phyloP scores from a whole-genome alignment of 2,113 vertebrate species.

The Shinisaurus crocodilurus region DNA sequence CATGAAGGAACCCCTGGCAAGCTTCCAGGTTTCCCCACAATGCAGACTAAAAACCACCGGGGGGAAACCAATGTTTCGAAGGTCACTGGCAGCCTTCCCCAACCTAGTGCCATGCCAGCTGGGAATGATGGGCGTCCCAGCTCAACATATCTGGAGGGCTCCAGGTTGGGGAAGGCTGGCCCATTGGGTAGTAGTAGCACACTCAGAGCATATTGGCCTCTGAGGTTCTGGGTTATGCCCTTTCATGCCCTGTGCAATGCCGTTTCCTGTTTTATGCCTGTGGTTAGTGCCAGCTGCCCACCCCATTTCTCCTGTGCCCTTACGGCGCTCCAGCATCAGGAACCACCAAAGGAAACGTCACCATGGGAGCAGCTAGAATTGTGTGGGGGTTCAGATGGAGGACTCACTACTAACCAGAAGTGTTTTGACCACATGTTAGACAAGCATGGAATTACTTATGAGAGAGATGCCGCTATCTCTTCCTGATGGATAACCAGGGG shows the following conservation, averaged over 20 bases:
- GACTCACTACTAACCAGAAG: background rate
- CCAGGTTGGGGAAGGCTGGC: no score
- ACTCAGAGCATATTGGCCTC: background rate
- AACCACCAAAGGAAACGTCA: background rate
- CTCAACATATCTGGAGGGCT: no score
- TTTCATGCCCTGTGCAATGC: background rate
- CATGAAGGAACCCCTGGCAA: background rate
- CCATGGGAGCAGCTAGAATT: background rate
- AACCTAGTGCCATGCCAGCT: no score
- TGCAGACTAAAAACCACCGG: background rate
- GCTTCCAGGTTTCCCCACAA: background rate
- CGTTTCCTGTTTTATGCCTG: background rate
- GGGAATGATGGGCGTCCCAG: no score
- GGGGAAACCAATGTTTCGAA: background rate
- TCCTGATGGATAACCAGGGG: background rate
- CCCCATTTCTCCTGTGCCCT: background rate
- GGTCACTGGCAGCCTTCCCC: background rate
- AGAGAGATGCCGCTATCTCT: background rate
- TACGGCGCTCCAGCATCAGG: background rate
- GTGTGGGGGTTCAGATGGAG: background rate
- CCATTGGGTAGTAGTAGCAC: no score
- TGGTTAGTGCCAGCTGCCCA: background rate
- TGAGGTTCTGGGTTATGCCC: background rate
- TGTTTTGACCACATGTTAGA: background rate
- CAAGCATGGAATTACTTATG: background rate